Conservation (phyloP, 2,888 invertebrate genomes). For the Plusia festucae region DNA sequence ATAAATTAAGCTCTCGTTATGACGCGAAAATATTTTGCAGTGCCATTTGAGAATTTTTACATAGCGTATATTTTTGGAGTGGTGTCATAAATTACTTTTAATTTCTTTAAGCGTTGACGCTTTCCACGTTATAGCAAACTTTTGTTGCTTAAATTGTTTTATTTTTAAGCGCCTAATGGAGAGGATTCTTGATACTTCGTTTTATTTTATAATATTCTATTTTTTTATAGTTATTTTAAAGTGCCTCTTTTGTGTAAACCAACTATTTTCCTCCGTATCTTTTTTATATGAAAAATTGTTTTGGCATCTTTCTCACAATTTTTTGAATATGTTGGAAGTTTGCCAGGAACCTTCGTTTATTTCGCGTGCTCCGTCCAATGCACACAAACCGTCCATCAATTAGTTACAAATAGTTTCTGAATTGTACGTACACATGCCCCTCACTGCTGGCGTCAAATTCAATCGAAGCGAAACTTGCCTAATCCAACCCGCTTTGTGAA, state of each 20-base stretch:
- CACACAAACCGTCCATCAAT: constrained; percentile 71
- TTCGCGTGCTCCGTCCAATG: constrained; percentile 45
- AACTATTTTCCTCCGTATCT: constrained; percentile 44
- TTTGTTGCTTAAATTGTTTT: constrained; percentile 11
- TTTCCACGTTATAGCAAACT: constrained; percentile 1
- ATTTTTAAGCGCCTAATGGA: background rate
- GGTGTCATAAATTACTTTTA: constrained; percentile 27
- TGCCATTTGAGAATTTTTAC: constrained; percentile 20
- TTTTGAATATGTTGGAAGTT: constrained; percentile 48
- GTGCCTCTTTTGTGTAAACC: constrained; percentile 13
- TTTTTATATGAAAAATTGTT: constrained; percentile 29
- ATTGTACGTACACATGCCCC: constrained; percentile 55
- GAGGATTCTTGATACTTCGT: background rate
- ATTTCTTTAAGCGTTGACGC: constrained; percentile 9
- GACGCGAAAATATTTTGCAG: constrained; percentile 31
- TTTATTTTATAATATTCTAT: background rate
- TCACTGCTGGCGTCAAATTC: constrained; percentile 69
- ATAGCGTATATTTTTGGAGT: constrained; percentile 15
- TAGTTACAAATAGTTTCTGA: constrained; percentile 71
- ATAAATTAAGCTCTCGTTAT: constrained; percentile 53
- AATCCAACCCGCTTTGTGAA: constrained; percentile 78
- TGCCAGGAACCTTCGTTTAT: constrained; percentile 52
- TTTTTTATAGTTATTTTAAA: background rate
- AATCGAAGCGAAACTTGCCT: constrained; percentile 75
- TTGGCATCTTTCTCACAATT: constrained; percentile 49